phyloP scores from a whole-genome alignment of 2,888 invertebrate genomes.

The Euzophera pinguis region DNA sequence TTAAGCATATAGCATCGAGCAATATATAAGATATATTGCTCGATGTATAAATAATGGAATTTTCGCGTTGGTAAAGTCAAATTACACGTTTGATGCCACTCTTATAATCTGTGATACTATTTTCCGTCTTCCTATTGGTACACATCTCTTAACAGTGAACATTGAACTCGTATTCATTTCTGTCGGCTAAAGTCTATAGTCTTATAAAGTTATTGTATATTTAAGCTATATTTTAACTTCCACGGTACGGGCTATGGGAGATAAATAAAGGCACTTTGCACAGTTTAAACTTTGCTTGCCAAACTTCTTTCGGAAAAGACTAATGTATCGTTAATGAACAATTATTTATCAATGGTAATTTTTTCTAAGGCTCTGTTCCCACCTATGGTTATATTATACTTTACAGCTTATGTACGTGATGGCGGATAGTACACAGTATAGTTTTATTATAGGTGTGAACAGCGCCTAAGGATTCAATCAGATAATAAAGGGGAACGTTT shows the following conservation, averaged over 20 bases:
- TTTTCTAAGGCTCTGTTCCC: background rate
- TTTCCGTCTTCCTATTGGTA: background rate
- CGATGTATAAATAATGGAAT: no score
- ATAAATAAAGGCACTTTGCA: slow-evolving; percentile 8
- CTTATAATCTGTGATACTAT: background rate
- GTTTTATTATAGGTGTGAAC: no score
- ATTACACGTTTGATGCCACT: no score
- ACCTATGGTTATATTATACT: no score
- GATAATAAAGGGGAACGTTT: no score
- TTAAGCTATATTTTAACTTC: slow-evolving; percentile 6
- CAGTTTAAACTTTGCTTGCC: slow-evolving; percentile 19
- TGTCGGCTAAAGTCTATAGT: background rate
- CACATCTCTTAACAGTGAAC: background rate
- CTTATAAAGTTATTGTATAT: slow-evolving; percentile 2
- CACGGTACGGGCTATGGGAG: slow-evolving; percentile 1
- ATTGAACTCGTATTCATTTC: background rate
- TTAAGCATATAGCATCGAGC: no score
- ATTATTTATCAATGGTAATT: slow-evolving; percentile 2
- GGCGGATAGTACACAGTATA: no score
- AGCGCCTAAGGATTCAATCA: no score
- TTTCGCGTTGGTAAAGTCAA: no score
- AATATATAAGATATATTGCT: no score
- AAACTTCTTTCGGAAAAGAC: slow-evolving; percentile 20
- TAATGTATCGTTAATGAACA: background rate
- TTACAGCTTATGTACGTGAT: no score